Evolutionary conservation across 2,888 invertebrate species (phyloP), one percentile per base, ranked within the genome.

Genomic region (Candidula unifasciata): DNA sequence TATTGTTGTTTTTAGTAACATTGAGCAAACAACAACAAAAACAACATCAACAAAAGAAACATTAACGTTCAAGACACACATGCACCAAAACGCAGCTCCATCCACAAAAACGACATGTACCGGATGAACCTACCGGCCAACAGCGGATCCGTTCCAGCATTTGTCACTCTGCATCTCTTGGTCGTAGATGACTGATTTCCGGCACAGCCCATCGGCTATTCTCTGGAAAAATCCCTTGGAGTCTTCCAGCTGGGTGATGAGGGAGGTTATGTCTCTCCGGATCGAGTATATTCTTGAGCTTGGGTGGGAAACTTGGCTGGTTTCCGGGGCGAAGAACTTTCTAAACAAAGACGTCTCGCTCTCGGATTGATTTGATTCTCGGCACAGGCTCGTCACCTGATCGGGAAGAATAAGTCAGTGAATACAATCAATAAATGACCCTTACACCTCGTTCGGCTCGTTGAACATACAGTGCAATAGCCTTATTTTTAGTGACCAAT

Each of bases 81-180:
- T n/a, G n/a, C n/a, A n/a, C n/a, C n/a, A n/a, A n/a, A n/a, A n/a
- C n/a, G n/a, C n/a, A n/a, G n/a, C n/a, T n/a, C n/a, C n/a, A n/a
- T n/a, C n/a, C n/a, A n/a, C n/a, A n/a, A n/a, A n/a, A n/a, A n/a
- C n/a, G n/a, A n/a, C 44, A 54, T 13, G 13, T 44, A 16, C 66
- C 27, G 3, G 0, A 6, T 10, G 18, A 1, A 78, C 77, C 81
- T 85, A 90, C 90, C 86, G 87, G 77, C 87, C 89, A 24, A 89
- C 87, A 13, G 84, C 60, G 10, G 88, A 83, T 78, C 90, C 90
- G 78, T 90, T 90, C 90, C 90, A 90, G 84, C 90, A 90, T 30
- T 78, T 79, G 52, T 80, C 82, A 66, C 89, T 95, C 76, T 95
- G 95, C 64, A 85, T 86, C 35, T 89, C 88, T 80, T 89, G 89